These are phyloP conservation scores for Ophioninae sp. DNA, from an alignment of 2,888 invertebrate species.

Conservation along the genomic window DNA sequence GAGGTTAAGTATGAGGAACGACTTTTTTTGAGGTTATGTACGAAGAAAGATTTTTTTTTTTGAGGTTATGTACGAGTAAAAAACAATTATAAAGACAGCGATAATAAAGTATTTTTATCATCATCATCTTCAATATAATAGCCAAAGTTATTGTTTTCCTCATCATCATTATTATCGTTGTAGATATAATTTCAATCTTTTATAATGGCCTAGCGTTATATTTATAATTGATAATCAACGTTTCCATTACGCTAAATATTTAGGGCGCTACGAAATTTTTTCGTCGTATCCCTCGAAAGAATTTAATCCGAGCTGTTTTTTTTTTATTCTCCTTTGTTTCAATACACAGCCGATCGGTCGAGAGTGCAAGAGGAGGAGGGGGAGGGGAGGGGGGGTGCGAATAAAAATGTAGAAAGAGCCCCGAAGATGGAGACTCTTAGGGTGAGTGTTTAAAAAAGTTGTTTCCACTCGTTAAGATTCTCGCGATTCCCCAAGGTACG, in stretches of 20 bases:
- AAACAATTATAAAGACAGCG: no score
- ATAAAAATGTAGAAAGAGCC: constrained; percentile 17
- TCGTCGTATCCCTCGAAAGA: not conserved
- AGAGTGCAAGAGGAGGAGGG: not conserved
- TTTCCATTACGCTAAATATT: not conserved
- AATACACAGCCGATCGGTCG: constrained; percentile 32
- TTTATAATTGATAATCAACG: not conserved
- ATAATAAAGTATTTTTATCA: not conserved
- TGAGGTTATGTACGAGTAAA: no score
- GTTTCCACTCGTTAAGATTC: constrained; percentile 76
- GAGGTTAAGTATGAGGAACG: no score
- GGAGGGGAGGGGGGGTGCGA: not conserved
- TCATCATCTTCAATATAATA: not conserved
- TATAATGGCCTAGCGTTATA: not conserved
- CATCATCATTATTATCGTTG: no score
- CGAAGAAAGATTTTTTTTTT: no score
- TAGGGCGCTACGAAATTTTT: not conserved
- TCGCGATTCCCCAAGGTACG: constrained; percentile 69
- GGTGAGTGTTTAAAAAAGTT: constrained; percentile 74
- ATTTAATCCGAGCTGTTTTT: constrained; percentile 10
- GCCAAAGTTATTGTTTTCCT: not conserved
- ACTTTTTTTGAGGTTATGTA: no score
- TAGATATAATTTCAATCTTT: no score
- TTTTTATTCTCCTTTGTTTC: not conserved
- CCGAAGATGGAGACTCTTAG: constrained; percentile 66